Conservation (phyloP, 2,113 vertebrate species). For the Petrocephalus zakoni region DNA sequence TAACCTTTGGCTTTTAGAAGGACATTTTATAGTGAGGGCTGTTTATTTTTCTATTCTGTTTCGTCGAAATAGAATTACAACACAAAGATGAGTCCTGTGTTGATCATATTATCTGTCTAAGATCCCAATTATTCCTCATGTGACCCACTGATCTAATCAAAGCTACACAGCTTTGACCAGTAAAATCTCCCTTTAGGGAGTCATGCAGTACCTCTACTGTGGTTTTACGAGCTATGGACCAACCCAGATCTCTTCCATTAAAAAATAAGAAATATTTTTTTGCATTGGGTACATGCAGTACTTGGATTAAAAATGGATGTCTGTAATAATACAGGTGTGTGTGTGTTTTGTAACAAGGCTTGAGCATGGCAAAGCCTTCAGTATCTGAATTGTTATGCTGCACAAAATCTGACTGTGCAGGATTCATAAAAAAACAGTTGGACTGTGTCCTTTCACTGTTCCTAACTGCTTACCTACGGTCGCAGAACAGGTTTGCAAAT, state of each 20-base stretch:
- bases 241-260: neutral
- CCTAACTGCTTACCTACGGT: neutral
- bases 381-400: neutral
- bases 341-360: neutral
- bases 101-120: constrained; percentile 5
- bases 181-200: neutral
- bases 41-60: neutral
- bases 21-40: neutral
- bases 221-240: neutral
- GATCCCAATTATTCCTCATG: neutral
- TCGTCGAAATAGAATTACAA: neutral
- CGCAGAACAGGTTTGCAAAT: neutral
- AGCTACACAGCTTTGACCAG: neutral
- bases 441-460: neutral
- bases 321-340: neutral
- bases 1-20: neutral
- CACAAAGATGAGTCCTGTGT: neutral
- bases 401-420: neutral
- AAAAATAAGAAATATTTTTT: neutral
- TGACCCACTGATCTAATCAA: constrained; percentile 1
- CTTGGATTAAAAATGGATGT: neutral
- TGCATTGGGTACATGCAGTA: neutral
- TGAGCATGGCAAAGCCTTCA: too few relatives aligned
- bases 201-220: neutral
- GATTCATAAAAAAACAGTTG: neutral